Evolutionary conservation across 2,113 vertebrate genomes (phyloP).

Genomic region (Dromaius novaehollandiae): DNA sequence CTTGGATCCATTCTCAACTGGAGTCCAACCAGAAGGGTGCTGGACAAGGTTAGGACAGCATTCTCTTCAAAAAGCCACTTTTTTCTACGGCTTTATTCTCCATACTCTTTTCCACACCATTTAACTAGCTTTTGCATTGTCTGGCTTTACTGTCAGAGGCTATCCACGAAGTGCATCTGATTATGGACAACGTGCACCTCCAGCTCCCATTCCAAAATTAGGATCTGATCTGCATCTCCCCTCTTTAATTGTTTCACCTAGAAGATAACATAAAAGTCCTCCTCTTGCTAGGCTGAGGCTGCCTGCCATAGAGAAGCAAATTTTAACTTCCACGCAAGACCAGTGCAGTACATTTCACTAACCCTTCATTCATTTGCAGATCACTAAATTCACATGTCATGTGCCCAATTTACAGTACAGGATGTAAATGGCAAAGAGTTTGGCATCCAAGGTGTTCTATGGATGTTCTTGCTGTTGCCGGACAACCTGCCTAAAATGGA

Average conservation of each 20-base stretch:
- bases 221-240: not conserved
- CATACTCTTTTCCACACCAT: not conserved
- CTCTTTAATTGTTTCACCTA: not conserved
- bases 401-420: not conserved
- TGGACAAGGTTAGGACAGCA: not conserved
- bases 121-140: not conserved
- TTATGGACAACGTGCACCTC: not conserved
- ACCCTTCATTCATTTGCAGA: not conserved
- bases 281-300: not conserved
- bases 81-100: not conserved
- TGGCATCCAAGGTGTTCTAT: not conserved
- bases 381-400: not conserved
- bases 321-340: not conserved
- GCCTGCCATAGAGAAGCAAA: not conserved
- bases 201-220: not conserved
- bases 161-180: not conserved
- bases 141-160: not conserved
- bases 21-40: not conserved
- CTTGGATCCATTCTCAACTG: not conserved
- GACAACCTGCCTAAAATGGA: constrained; percentile 14
- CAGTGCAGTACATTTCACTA: not conserved
- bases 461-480: not conserved
- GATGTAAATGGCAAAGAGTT: not conserved
- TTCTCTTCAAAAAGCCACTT: not conserved
- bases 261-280: not conserved